Evolutionary conservation across 2,888 invertebrate species (phyloP).

Genomic region (Agapostemon virescens): DNA sequence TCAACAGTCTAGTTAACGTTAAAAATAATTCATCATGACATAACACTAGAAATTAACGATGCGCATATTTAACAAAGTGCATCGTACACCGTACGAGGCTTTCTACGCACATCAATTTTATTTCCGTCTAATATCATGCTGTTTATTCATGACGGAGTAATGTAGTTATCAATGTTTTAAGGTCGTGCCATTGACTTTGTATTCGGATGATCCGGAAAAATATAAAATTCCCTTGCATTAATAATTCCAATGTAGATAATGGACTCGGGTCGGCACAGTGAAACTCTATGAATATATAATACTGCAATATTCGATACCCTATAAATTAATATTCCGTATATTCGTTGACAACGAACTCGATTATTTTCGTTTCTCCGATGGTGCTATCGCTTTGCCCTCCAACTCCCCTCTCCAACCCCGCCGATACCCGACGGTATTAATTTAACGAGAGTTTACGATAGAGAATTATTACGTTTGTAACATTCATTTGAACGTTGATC

Average conservation of each 20-base stretch:
- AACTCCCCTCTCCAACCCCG: too few relatives aligned
- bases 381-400: neutral
- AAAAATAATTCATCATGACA: constrained; percentile 28
- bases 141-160: constrained; percentile 40
- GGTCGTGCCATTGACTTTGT: constrained; percentile 27
- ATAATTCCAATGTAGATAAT: neutral
- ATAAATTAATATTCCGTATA: neutral
- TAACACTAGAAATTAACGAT: constrained; percentile 1
- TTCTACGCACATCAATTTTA: constrained; percentile 1
- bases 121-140: neutral
- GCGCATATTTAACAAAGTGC: neutral
- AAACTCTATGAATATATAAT: constrained; percentile 8
- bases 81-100: neutral
- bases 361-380: neutral
- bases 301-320: constrained; percentile 2
- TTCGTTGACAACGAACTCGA: neutral
- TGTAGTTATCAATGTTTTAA: constrained; percentile 30
- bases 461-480: neutral
- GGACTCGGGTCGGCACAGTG: too few relatives aligned
- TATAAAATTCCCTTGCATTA: constrained; percentile 12
- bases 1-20: neutral
- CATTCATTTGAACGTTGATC: neutral
- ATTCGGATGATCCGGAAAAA: neutral
- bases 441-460: neutral
- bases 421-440: too few relatives aligned